Conservation (phyloP, 1,140 invertebrate species). For the Brachionus angularis region DNA sequence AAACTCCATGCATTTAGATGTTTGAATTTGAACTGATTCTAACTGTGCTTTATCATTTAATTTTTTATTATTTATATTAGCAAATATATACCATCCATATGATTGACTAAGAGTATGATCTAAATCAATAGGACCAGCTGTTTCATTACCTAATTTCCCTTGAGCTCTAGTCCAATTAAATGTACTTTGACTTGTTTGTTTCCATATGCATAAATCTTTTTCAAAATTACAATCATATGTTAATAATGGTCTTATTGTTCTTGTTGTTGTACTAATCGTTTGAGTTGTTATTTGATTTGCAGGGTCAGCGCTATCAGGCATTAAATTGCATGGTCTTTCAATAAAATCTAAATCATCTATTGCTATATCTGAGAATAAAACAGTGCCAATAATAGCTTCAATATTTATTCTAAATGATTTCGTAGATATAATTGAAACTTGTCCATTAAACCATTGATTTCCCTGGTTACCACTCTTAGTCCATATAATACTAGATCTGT, state of each 20-base stretch:
- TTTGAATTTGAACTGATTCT: background rate
- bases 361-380: conserved; percentile 49
- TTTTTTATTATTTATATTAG: background rate
- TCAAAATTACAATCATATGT: conserved; percentile 52
- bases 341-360: conserved; percentile 53
- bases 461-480: conserved; percentile 42
- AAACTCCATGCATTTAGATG: conserved; percentile 32
- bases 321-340: conserved; percentile 48
- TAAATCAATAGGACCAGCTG: conserved; percentile 33
- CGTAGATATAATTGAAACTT: conserved; percentile 32
- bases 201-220: conserved; percentile 40
- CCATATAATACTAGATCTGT: conserved; percentile 17
- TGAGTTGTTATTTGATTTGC: conserved; percentile 42
- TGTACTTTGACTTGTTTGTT: background rate
- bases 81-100: conserved; percentile 54
- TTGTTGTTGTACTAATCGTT: conserved; percentile 14
- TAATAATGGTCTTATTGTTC: conserved; percentile 44
- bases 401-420: conserved; percentile 48
- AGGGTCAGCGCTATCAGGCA: conserved; percentile 49
- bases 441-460: conserved; percentile 44
- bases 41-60: conserved; percentile 16
- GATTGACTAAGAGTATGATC: conserved; percentile 55
- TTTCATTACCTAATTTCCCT: conserved; percentile 6
- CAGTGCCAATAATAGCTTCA: conserved; percentile 49
- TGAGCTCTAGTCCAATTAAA: conserved; percentile 28